Conservation (phyloP, 2,113 vertebrate genomes). For the Galemys pyrenaicus region DNA sequence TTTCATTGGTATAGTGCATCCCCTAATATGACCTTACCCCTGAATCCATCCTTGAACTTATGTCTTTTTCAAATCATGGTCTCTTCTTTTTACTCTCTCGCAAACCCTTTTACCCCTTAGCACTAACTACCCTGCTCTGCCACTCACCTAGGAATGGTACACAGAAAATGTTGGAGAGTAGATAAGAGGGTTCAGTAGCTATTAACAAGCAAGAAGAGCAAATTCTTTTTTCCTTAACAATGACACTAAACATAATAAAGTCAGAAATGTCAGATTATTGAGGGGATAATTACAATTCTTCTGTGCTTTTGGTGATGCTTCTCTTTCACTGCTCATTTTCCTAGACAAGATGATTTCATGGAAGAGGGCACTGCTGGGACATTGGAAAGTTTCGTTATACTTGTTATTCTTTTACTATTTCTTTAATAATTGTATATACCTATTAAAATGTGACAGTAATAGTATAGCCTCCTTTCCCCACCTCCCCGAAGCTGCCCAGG, state of each 20-base stretch:
- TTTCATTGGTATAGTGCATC: not conserved
- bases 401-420: conserved; percentile 55
- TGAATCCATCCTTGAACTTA: not conserved
- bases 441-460: conserved; percentile 59
- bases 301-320: not conserved
- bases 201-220: conserved; percentile 3
- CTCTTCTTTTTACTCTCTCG: not conserved
- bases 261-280: conserved; percentile 60
- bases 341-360: conserved; percentile 68
- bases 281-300: conserved; percentile 73
- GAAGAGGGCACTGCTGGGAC: conserved; percentile 52
- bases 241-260: conserved; percentile 54
- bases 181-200: not conserved
- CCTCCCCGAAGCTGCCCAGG: conserved; percentile 9
- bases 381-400: conserved; percentile 50
- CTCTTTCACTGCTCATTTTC: conserved; percentile 55
- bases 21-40: too few species aligned
- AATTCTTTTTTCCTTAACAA: not conserved
- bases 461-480: not conserved
- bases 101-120: not conserved
- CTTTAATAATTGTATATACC: conserved; percentile 57
- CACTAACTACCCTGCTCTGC: not conserved
- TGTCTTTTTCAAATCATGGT: not conserved
- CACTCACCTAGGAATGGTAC: not conserved
- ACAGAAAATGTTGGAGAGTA: not conserved